These are phyloP conservation scores for Porites lutea DNA, from an alignment of 64 coral and sea anemone genomes.

Conservation along the genomic window DNA sequence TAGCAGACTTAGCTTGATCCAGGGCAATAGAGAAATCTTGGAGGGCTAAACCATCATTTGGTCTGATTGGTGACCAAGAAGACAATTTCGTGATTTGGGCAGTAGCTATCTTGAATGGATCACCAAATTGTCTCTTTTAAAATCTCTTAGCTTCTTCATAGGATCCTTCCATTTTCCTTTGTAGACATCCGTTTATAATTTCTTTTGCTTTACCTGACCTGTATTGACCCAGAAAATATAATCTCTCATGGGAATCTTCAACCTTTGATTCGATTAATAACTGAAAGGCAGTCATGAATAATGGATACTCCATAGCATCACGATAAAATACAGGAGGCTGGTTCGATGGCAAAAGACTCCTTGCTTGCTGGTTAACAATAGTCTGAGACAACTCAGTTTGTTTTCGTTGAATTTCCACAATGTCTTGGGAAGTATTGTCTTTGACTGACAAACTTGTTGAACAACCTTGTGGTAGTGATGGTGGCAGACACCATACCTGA, in stretches of 20 bases:
- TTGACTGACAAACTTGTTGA: not conserved
- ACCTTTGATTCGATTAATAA: slow-evolving; percentile 31
- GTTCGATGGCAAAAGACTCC: slow-evolving; percentile 55
- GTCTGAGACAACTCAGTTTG: slow-evolving; percentile 11
- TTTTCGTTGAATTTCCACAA: too few species aligned
- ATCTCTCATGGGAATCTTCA: too few species aligned
- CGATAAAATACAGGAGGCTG: slow-evolving; percentile 49
- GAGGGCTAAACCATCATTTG: slow-evolving; percentile 46
- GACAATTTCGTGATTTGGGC: slow-evolving; percentile 67
- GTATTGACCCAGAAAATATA: too few species aligned
- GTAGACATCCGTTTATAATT: too few species aligned
- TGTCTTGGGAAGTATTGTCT: too few species aligned
- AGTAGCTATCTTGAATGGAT: slow-evolving; percentile 65
- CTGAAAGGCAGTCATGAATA: slow-evolving; percentile 78
- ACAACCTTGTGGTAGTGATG: not conserved
- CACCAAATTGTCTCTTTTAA: slow-evolving; percentile 53
- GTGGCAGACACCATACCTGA: not conserved
- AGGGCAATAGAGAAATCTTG: slow-evolving; percentile 54
- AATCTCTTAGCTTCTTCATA: not conserved
- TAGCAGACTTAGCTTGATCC: slow-evolving; percentile 56
- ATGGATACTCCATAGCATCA: slow-evolving; percentile 66
- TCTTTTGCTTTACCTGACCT: too few species aligned
- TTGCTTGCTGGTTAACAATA: not conserved
- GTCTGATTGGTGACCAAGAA: slow-evolving; percentile 49
- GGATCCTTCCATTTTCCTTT: slow-evolving; percentile 1